Evolutionary conservation across 2,797 vertebrate species (phyloP).

Genomic region (Cyclura pinguis): DNA sequence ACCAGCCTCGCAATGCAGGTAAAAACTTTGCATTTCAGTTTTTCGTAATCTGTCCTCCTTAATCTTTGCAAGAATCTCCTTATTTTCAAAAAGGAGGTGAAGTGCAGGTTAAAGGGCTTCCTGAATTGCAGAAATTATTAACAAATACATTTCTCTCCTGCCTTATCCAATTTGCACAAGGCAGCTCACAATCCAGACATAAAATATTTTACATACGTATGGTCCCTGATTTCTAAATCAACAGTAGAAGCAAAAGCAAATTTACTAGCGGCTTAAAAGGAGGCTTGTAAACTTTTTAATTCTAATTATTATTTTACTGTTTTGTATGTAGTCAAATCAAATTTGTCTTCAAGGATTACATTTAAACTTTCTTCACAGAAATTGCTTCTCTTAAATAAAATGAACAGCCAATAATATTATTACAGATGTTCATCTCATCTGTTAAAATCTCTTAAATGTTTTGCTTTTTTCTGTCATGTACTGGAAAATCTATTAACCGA

Average conservation of each 20-base stretch:
- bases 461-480: slow-evolving; percentile 1
- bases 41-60: neutral
- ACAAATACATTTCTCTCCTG: neutral
- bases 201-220: slow-evolving; percentile 51
- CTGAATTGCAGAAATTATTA: slow-evolving; percentile 49
- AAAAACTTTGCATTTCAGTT: neutral
- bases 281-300: slow-evolving; percentile 61
- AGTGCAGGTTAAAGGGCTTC: slow-evolving; percentile 52
- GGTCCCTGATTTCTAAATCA: slow-evolving; percentile 5
- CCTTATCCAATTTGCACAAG: neutral
- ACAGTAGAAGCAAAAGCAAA: slow-evolving; percentile 65
- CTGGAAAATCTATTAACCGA: slow-evolving; percentile 48
- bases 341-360: slow-evolving; percentile 54
- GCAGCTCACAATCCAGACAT: slow-evolving; percentile 8
- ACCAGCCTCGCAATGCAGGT: neutral
- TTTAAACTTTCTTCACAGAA: slow-evolving; percentile 66
- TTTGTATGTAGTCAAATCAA: slow-evolving; percentile 43
- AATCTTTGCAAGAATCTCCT: slow-evolving; percentile 39
- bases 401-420: slow-evolving; percentile 61
- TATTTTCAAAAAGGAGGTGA: slow-evolving; percentile 44
- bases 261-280: slow-evolving; percentile 61
- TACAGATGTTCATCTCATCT: slow-evolving; percentile 60
- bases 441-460: slow-evolving; percentile 36
- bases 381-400: slow-evolving; percentile 53
- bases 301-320: slow-evolving; percentile 47